Base-by-base conservation (phyloP, 2,888 invertebrate genomes). In the Plagodis dolabraria region DNA sequence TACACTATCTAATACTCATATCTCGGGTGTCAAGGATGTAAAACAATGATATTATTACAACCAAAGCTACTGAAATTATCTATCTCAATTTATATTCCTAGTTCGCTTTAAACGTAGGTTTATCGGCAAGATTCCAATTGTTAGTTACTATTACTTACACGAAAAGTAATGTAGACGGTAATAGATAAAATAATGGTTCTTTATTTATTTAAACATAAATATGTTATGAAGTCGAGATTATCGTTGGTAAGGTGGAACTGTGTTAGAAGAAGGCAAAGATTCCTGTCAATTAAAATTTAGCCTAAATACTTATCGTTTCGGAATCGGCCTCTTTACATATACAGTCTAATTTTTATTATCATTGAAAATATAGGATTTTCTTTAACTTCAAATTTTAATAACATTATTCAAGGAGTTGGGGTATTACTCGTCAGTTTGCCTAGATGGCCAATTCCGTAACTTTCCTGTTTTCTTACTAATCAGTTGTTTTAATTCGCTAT, bases 11-110 rank as follows among this genome's bases (percentile, higher is more conserved):
- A 85, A 85, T 87, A 86, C 86, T 87, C 87, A 84, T 72, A 66
- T 71, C 72, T 72, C 68, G 74, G 76, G 75, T 72, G 69, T 65
- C 60, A 60, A 40, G 49, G 60, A 60, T 71, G 63, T 68, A 79
- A 79, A 82, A 72, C 65, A 78, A 86, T 85, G 85, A 87, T 89
- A 87, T 87, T 86, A 87, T 78, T 50, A 86, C 87, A 87, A 88
- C 92, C 92, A 92, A 92, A 92, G 92, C 84, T 88, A 87, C 86
- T 88, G 89, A 90, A 89, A 87, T 89, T 87, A 87, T 86, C 88
- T 91, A 90, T 90, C 89, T 92, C 90, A 90, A 86, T 85, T 80
- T 83, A 82, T 91, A 92, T 92, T 92, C 92, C 91, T 92, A 92
- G 89, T 88, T 89, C 86, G 91, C 91, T 92, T 91, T 91, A 91